These are phyloP conservation scores for Lithobates sylvaticus DNA, from an alignment of 2,797 vertebrate genomes.

Conservation along the genomic window DNA sequence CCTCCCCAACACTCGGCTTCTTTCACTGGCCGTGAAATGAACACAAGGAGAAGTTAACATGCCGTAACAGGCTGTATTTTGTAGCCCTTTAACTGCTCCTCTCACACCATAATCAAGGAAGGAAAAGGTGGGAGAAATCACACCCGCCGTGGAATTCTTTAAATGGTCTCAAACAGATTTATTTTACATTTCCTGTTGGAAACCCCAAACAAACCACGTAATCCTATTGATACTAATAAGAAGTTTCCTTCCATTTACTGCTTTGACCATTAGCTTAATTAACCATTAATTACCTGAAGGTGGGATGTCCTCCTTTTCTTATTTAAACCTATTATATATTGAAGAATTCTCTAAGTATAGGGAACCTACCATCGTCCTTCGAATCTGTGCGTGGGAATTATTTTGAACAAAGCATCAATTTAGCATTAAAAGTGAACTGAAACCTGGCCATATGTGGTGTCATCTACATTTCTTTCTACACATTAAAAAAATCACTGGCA, in stretches of 20 bases:
- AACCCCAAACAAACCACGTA: constrained; percentile 31
- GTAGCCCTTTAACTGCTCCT: constrained; percentile 6
- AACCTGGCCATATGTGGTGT: no score
- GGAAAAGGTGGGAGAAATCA: constrained; percentile 46
- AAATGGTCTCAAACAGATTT: constrained; percentile 13
- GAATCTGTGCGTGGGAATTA: background rate
- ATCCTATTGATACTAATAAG: constrained; percentile 26
- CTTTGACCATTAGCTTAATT: constrained; percentile 8
- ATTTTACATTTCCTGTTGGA: constrained; percentile 42
- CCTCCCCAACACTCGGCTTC: background rate
- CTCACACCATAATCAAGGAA: constrained; percentile 18
- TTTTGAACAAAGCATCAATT: background rate
- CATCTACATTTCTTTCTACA: no score
- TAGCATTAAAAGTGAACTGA: no score
- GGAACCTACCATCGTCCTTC: background rate
- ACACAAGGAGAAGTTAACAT: constrained; percentile 13
- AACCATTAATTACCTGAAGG: constrained; percentile 32
- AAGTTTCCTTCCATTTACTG: constrained; percentile 27
- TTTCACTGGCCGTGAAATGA: background rate
- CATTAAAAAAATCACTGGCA: no score
- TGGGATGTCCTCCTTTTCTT: background rate
- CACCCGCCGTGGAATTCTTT: constrained; percentile 7
- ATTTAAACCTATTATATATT: constrained; percentile 9
- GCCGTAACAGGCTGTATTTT: constrained; percentile 13
- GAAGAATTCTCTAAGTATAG: background rate